Base-by-base conservation (phyloP, 2,113 vertebrate genomes). In the Syrrhaptes paradoxus region DNA sequence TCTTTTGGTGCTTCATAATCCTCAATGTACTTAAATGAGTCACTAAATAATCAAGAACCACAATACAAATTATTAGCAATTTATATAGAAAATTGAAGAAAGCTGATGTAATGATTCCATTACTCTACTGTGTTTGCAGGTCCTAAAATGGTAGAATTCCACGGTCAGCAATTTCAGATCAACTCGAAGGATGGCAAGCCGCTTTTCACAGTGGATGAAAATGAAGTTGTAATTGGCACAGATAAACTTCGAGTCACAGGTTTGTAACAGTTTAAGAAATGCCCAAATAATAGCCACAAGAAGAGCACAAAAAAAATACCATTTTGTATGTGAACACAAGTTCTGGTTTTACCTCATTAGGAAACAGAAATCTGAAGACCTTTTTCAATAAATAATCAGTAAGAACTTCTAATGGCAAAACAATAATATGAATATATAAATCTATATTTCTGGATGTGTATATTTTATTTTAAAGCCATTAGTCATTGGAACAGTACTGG, bases 161-260 rank as follows among this genome's bases (percentile, higher is more conserved):
- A 99, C 15, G 94, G 97, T 93, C 98, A 95, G 28, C 97, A 98
- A 71, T 98, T 99, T 94, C 98, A 98, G 93, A 98, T 99, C 96
- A 98, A 94, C 92, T 99, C 99, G 81, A 96, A 97, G 84, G 96
- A 96, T 6, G 98, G 98, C 93, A 98, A 98, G 86, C 98, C 98
- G 88, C 98, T 99, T 85, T 99, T 99, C 88, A 98, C 98, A 18
- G 98, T 98, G 13, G 97, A 99, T 96, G 98, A 98, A 90, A 97
- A 98, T n/a, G 98, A 98, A 92, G 95, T 98, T 41, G 92, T 97
- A 76, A 97, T 99, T 77, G 99, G 99, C 67, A 98, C 98, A 46
- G 99, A 99, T 70, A 99, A 98, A 96, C 99, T 99, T 75, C 98
- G 99, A 91, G 98, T 99, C 84, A 99, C 99, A 97, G 99, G 99